Conservation (phyloP, 2,113 vertebrate species). For the Sterrhoptilus dennistouni region DNA sequence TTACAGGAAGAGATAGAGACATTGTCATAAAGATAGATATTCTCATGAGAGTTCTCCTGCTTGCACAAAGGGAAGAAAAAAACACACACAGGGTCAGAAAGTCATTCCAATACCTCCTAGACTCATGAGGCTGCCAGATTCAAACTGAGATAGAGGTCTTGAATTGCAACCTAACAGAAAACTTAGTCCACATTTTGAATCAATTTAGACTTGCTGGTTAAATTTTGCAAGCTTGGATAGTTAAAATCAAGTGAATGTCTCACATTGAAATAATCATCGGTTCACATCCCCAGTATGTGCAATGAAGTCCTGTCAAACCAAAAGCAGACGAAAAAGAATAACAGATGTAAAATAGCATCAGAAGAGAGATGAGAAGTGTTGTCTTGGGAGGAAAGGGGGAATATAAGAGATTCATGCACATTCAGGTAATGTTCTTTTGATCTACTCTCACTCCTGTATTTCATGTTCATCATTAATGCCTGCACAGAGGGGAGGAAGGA, state of each 20-base stretch:
- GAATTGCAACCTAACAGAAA: not conserved
- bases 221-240: not conserved
- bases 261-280: not conserved
- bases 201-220: not conserved
- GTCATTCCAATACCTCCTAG: not conserved
- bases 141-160: not conserved
- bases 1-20: not conserved
- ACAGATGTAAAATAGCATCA: not conserved
- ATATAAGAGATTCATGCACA: not conserved
- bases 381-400: not conserved
- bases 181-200: not conserved
- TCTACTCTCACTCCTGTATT: conserved; percentile 1
- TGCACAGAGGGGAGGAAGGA: not conserved
- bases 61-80: not conserved
- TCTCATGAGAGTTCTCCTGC: not conserved
- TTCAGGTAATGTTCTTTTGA: conserved; percentile 43
- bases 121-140: not conserved
- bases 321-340: not conserved
- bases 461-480: not conserved
- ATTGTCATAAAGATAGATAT: conserved; percentile 18
- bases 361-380: not conserved
- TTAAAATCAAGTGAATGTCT: not conserved
- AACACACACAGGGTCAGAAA: not conserved
- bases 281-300: not conserved
- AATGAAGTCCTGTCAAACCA: not conserved